phyloP scores from a whole-genome alignment of 2,888 invertebrate species.

The Netelia inedita region DNA sequence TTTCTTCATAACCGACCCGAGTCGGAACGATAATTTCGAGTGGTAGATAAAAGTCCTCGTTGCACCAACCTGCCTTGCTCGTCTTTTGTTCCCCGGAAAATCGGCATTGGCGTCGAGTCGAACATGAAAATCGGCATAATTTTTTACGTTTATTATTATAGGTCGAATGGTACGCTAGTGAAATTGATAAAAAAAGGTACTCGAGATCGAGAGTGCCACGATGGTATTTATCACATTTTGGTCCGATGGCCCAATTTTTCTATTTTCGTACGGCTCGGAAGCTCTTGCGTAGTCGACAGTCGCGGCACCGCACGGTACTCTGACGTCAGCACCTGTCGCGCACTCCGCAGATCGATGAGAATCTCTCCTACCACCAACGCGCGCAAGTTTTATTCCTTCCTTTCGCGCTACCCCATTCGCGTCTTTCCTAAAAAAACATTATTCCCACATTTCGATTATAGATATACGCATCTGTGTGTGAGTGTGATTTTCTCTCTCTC shows the following conservation, averaged over 20 bases:
- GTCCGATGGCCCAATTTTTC: conserved; percentile 57
- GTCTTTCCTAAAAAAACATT: conserved; percentile 38
- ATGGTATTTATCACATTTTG: conserved; percentile 59
- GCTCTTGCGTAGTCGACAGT: conserved; percentile 23
- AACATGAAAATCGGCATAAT: too few species aligned
- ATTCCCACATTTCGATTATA: conserved; percentile 5
- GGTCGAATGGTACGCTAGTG: neutral
- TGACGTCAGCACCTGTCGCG: conserved; percentile 52
- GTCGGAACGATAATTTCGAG: conserved; percentile 61
- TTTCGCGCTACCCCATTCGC: conserved; percentile 13
- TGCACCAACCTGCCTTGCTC: conserved; percentile 64
- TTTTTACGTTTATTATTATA: neutral
- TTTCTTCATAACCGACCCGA: conserved; percentile 58
- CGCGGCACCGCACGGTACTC: conserved; percentile 58
- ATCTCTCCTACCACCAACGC: conserved; percentile 37
- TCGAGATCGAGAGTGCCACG: conserved; percentile 9
- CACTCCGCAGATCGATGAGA: conserved; percentile 60
- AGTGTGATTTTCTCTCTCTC: neutral
- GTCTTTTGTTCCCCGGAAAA: conserved; percentile 28
- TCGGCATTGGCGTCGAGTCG: too few species aligned
- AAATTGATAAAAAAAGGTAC: conserved; percentile 4
- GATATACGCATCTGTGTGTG: neutral
- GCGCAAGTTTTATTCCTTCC: conserved; percentile 38
- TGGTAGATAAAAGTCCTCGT: conserved; percentile 65
- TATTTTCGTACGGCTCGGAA: conserved; percentile 26